These are phyloP conservation scores for Grallaria varia DNA, from an alignment of 2,113 vertebrate species.

Conservation along the genomic window DNA sequence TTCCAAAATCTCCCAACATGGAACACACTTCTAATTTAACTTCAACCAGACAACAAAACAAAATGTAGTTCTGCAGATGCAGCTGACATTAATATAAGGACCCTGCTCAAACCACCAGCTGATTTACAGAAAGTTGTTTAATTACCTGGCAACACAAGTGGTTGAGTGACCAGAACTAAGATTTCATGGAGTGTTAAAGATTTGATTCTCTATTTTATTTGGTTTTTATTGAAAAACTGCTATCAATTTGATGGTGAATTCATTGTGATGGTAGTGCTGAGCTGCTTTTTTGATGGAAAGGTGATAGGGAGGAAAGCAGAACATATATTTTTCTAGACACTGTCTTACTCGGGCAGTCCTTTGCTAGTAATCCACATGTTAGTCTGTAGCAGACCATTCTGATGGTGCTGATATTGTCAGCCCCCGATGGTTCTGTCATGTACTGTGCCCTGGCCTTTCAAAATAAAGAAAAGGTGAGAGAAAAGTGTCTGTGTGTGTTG, in stretches of 20 bases:
- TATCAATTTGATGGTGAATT: background rate
- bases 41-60: background rate
- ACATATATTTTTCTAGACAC: background rate
- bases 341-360: background rate
- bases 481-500: background rate
- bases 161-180: background rate
- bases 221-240: background rate
- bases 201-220: background rate
- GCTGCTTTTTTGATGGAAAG: background rate
- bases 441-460: background rate
- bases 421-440: background rate
- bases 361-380: fast-evolving
- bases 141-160: background rate
- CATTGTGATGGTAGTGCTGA: background rate
- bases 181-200: background rate
- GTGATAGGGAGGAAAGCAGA: background rate
- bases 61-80: background rate
- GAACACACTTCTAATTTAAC: background rate
- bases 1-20: background rate
- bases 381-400: background rate
- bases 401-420: background rate
- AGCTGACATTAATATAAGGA: background rate
- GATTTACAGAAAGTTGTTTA: background rate
- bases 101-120: background rate
- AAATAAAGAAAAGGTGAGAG: background rate